A percentile compares a stretch with the other conserved stretches of the same genome.
Evolutionary conservation across 2,888 invertebrate species (phyloP).

Genomic region (Sesia bembeciformis): DNA sequence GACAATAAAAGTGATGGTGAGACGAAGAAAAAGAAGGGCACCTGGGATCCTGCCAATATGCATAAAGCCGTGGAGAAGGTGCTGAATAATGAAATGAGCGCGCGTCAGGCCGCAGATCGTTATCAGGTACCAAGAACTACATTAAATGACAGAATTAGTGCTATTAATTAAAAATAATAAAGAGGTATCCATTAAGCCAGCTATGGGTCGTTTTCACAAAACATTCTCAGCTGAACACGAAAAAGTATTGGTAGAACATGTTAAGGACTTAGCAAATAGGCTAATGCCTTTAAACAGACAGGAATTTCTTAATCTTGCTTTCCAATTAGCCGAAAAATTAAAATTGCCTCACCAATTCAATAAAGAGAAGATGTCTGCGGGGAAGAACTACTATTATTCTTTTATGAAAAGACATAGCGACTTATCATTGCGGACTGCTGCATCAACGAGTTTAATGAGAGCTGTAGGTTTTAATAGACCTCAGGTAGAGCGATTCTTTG

Average conservation of each 20-base stretch:
- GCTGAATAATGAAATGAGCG: too few species aligned
- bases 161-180: too few species aligned
- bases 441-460: constrained; percentile 6
- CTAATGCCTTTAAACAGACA: constrained; percentile 4
- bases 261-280: too few species aligned
- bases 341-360: constrained; percentile 6
- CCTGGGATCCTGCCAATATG: background rate
- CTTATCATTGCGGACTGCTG: constrained; percentile 3
- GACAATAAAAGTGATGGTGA: background rate
- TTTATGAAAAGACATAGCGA: constrained; percentile 5
- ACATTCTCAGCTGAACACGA: background rate
- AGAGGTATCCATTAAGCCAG: too few species aligned
- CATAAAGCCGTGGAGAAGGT: too few species aligned
- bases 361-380: constrained; percentile 3
- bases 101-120: too few species aligned
- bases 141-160: too few species aligned
- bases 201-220: constrained; percentile 5
- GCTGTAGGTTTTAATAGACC: too few species aligned
- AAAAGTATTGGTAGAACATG: too few species aligned
- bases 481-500: too few species aligned
- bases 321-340: constrained; percentile 6
- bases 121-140: too few species aligned
- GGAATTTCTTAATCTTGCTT: constrained; percentile 6
- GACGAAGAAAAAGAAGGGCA: constrained; percentile 9
- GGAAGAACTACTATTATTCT: constrained; percentile 3